A percentile compares a stretch with the other conserved stretches of the same genome.
phyloP scores from a whole-genome alignment of 2,113 vertebrate genomes.

The Cryptotis parvus region DNA sequence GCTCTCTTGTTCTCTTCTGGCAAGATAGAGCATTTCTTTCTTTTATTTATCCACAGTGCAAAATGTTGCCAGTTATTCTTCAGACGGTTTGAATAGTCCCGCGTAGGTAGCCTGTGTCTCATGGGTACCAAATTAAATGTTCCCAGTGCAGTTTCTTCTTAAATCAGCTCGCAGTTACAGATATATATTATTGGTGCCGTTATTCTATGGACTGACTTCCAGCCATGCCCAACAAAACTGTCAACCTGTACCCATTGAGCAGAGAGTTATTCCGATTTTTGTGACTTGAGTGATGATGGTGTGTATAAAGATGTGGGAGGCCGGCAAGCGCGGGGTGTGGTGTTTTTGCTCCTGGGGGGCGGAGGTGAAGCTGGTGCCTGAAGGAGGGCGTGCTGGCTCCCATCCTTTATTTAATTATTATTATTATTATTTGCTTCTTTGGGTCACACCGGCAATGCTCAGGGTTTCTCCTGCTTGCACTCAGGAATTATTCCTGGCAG shows the following conservation, averaged over 20 bases:
- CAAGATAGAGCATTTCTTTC: slow-evolving; percentile 84
- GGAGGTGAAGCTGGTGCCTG: too few species aligned
- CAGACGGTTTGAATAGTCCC: slow-evolving; percentile 84
- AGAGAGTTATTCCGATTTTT: slow-evolving; percentile 47
- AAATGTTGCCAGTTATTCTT: slow-evolving; percentile 84
- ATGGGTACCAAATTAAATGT: slow-evolving; percentile 65
- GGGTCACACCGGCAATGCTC: too few species aligned
- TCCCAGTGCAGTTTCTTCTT: slow-evolving; percentile 56
- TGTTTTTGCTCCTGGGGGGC: too few species aligned
- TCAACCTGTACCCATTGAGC: slow-evolving; percentile 48
- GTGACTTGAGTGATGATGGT: slow-evolving; percentile 11
- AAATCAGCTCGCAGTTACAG: slow-evolving; percentile 59
- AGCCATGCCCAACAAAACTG: slow-evolving; percentile 2
- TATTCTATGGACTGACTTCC: slow-evolving; percentile 64
- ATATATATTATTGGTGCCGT: slow-evolving; percentile 45
- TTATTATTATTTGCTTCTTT: too few species aligned
- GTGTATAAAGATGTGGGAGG: background rate
- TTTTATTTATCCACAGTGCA: slow-evolving; percentile 75
- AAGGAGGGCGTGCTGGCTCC: background rate
- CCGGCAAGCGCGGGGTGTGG: too few species aligned
- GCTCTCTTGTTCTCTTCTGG: slow-evolving; percentile 85
- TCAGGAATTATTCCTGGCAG: too few species aligned
- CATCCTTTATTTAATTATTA: too few species aligned
- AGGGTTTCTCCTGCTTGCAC: too few species aligned
- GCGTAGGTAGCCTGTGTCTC: slow-evolving; percentile 58